Base-by-base conservation (phyloP, 2,113 vertebrate species). In the Phrynosoma platyrhinos region DNA sequence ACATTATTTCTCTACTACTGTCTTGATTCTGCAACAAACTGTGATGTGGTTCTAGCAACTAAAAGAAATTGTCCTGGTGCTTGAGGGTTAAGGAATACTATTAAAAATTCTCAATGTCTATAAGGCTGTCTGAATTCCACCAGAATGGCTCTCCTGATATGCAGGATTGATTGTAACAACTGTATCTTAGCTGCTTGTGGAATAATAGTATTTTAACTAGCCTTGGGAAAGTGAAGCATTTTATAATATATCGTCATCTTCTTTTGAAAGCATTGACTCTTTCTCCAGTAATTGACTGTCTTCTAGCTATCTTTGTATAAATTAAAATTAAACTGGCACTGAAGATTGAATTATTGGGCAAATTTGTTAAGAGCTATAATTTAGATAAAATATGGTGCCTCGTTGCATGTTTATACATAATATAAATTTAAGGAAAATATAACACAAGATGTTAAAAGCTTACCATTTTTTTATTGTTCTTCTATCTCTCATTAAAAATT, bases 201-300 rank as follows among this genome's bases (percentile, higher is more conserved):
- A 84, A 84, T 53, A 72, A 74, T 52, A 72, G 42, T 32, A 30
- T 83, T 72, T 71, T 83, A 83, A 83, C 66, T 30, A 83, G 82
- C 18, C 30, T 30, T 13, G 64, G 81, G 42, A 53, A 71, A 83
- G 14, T 53, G 66, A 52, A 83, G 13, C 16, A 72, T 53, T 72
- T 16, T 2, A 84, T 74, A 74, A 84, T 72, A 74, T 84, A 74
- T 74, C 10, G n/a, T 84, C 21, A 32, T 53, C 42, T 23, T 27
- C 36, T 78, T 30, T 79, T 13, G 27, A 79, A 58, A 79, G 27
- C 62, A 58, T 58, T 85, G 20, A n/a, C 52, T 76, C 13, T 27
- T 16, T 74, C 9, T 85, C 13, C 23, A 80, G 30, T 47, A 53
- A 47, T 79, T 79, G 77, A 79, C 47, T 30, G 36, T 27, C 18